Base-by-base conservation (phyloP, 2,113 vertebrate species). In the Rattus rattus region DNA sequence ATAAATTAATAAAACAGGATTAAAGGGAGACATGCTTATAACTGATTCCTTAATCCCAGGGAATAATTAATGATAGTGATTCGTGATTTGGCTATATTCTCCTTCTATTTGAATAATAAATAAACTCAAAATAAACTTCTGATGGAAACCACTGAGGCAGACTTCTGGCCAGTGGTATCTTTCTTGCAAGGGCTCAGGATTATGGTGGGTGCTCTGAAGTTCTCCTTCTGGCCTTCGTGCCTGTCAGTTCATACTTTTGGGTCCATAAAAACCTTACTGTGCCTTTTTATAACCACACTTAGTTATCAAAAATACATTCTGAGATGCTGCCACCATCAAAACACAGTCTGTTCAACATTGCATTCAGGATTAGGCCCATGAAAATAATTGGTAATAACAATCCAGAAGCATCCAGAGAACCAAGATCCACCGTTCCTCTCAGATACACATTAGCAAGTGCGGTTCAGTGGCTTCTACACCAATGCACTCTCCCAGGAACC, bases 1-100 rank as follows among this genome's bases (percentile, higher is more conserved):
- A 98, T 98, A 98, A 98, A 99, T 99, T 98, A 99, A 98, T 99
- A 98, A 98, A 98, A 98, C 96, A 98, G 98, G 98, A 99, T 99
- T 99, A 99, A 97, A 97, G 77, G 93, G 97, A 98, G 98, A 98
- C 97, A 97, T 17, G 97, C 95, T 97, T 98, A 98, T 98, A 98
- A 98, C 98, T 28, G 36, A 98, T 98, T 98, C 98, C 98, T 98
- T 99, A 99, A 99, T 99, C 98, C 98, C 97, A 94, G 98, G 96
- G 98, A 98, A 98, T 98, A 99, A 98, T 98, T 98, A 98, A 98
- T 98, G 98, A 98, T 94, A 97, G 98, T 83, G 97, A 98, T 96
- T 98, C 97, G 97, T 93, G 94, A 98, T 97, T 98, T 98, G 97
- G 95, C 97, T 98, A 63, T 1, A 98, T 90, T 98, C 89, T 96